Percentiles rank a stretch among this genome's conserved stretches.
Evolutionary conservation across 2,888 invertebrate genomes (phyloP).

Genomic region (Dromius quadrimaculatus): DNA sequence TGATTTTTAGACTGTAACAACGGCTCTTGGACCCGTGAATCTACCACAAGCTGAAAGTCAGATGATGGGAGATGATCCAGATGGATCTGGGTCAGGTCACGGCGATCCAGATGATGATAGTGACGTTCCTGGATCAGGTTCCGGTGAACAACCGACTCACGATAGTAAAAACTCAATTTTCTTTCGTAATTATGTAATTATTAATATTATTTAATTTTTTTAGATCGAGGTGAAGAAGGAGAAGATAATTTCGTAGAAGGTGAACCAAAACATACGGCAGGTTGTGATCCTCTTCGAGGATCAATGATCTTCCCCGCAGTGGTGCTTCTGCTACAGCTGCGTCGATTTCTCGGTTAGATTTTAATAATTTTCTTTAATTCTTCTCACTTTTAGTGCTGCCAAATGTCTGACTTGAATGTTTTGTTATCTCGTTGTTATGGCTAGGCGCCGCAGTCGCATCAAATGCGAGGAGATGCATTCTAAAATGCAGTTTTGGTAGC

Average conservation of each 20-base stretch:
- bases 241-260: no score
- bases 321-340: slow-evolving; percentile 20
- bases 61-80: slow-evolving; percentile 74
- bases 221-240: no score
- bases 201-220: no score
- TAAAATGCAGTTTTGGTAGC: neutral
- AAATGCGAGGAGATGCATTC: neutral
- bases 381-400: no score
- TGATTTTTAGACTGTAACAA: slow-evolving; percentile 62
- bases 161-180: no score
- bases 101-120: slow-evolving; percentile 66
- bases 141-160: slow-evolving; percentile 61
- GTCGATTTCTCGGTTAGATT: slow-evolving; percentile 31
- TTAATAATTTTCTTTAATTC: slow-evolving; percentile 35
- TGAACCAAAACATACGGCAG: no score
- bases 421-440: slow-evolving; percentile 22
- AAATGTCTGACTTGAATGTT: slow-evolving; percentile 9
- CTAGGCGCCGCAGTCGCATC: neutral
- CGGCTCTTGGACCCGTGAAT: slow-evolving; percentile 62
- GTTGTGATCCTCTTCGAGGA: no score
- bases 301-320: neutral
- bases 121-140: slow-evolving; percentile 63
- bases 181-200: no score
- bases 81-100: slow-evolving; percentile 73
- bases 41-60: slow-evolving; percentile 63